A percentile compares a stretch with the other conserved stretches of the same genome.
These are phyloP conservation scores for Malurus elegans DNA, from an alignment of 2,113 vertebrate species.

Conservation along the genomic window DNA sequence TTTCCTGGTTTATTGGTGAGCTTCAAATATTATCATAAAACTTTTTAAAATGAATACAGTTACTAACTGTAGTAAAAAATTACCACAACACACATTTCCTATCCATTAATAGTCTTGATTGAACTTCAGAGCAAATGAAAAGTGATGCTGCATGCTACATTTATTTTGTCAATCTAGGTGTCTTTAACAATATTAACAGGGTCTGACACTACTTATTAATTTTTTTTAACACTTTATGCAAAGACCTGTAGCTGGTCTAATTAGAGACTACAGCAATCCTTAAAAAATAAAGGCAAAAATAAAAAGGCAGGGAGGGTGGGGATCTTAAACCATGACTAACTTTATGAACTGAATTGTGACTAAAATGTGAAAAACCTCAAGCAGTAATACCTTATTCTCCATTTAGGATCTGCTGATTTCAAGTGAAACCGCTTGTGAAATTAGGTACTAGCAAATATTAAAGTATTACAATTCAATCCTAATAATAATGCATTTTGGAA, in stretches of 20 bases:
- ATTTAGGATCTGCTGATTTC: background rate
- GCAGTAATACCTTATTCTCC: background rate
- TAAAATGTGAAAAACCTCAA: background rate
- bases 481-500: background rate
- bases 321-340: background rate
- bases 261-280: background rate
- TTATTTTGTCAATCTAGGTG: background rate
- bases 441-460: background rate
- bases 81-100: background rate
- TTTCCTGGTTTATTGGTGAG: background rate
- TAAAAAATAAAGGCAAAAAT: background rate
- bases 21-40: background rate
- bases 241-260: background rate
- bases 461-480: background rate
- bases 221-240: background rate
- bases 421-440: conserved; percentile 4
- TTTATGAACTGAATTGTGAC: background rate
- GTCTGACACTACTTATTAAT: background rate
- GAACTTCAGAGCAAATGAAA: background rate
- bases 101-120: background rate
- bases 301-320: background rate
- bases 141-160: background rate
- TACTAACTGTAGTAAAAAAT: background rate
- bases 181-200: background rate
- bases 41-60: background rate